Conservation (phyloP, 2,797 vertebrate genomes). For the Ctenopoma multispine region DNA sequence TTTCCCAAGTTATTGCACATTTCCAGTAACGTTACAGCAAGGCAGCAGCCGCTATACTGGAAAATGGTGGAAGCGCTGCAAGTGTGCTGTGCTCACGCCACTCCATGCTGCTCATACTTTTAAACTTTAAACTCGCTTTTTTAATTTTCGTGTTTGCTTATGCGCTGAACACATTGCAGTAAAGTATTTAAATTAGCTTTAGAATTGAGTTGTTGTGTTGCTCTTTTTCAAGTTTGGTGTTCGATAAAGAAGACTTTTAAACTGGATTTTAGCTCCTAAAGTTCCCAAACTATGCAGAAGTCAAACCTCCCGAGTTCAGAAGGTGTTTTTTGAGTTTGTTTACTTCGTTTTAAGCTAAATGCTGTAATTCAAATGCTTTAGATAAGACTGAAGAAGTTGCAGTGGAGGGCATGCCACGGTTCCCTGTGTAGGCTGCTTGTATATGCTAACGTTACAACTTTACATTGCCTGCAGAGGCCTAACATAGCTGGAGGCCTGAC, state of each 20-base stretch:
- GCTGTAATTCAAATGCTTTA: neutral
- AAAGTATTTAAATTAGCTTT: neutral
- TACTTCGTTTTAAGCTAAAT: neutral
- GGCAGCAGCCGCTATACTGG: constrained; percentile 70
- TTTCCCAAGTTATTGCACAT: constrained; percentile 82
- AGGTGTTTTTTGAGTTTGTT: too few species aligned
- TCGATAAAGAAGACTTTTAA: neutral
- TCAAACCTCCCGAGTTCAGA: neutral
- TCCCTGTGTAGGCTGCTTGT: neutral
- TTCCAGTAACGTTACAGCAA: constrained; percentile 62
- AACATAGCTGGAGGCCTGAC: constrained; percentile 43
- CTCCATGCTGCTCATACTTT: constrained; percentile 13
- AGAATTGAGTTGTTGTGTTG: neutral
- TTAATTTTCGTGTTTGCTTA: neutral
- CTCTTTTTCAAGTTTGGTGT: neutral
- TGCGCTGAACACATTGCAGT: neutral
- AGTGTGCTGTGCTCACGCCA: constrained; percentile 45
- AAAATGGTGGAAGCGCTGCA: constrained; percentile 81
- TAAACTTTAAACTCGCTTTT: constrained; percentile 25
- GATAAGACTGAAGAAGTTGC: neutral
- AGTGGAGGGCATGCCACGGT: neutral
- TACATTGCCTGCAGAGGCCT: constrained; percentile 53
- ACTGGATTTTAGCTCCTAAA: neutral
- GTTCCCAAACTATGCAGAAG: neutral
- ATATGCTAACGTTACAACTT: constrained; percentile 11